Percentiles rank a stretch among this genome's conserved stretches.
These are phyloP conservation scores for Gulo gulo DNA, from an alignment of 2,113 vertebrate genomes.

Conservation along the genomic window DNA sequence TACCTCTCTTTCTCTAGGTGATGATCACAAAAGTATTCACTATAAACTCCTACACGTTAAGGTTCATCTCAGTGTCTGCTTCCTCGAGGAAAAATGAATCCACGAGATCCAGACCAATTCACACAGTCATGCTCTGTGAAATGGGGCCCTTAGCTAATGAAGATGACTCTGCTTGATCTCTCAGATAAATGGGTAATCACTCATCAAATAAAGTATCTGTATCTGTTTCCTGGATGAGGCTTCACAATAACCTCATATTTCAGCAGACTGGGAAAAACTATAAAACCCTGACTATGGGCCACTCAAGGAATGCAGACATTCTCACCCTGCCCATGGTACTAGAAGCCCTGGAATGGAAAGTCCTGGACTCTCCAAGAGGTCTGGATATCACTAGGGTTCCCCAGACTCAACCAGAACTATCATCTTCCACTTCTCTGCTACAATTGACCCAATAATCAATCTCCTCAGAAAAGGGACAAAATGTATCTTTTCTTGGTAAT, in stretches of 20 bases:
- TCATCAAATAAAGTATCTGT: background rate
- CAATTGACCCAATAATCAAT: background rate
- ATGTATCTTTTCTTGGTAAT: background rate
- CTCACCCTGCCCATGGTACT: background rate
- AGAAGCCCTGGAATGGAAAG: background rate
- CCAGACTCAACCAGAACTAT: background rate
- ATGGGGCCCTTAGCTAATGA: background rate
- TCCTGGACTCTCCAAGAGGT: background rate
- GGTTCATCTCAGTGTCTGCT: background rate
- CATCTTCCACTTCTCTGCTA: background rate
- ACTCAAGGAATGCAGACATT: background rate
- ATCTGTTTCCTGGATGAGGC: background rate
- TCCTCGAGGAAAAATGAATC: background rate
- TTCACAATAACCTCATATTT: background rate
- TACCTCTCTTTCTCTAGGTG: background rate
- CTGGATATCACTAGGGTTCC: background rate
- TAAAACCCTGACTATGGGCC: background rate
- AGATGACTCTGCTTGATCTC: background rate
- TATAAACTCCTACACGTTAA: background rate
- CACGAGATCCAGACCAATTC: background rate
- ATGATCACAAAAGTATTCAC: background rate
- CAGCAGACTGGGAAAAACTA: background rate
- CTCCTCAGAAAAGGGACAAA: background rate
- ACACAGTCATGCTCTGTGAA: background rate
- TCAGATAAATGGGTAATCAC: background rate